These are phyloP conservation scores for Drosophila baimaii DNA, from an alignment of 1,140 invertebrate genomes.

Conservation along the genomic window DNA sequence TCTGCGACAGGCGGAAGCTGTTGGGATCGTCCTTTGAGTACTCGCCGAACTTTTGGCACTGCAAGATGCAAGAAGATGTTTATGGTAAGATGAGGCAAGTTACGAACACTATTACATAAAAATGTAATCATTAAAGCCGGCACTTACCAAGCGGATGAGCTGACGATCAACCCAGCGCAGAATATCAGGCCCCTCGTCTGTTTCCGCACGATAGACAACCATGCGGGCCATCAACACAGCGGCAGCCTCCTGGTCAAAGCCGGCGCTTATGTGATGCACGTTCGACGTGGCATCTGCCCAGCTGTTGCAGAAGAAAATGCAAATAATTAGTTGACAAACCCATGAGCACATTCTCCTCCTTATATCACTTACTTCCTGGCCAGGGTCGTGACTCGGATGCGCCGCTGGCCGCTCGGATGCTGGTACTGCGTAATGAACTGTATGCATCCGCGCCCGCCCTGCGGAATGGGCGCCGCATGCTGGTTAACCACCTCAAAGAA, in stretches of 20 bases:
- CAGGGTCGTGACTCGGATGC: conserved; percentile 98
- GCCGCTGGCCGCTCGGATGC: conserved; percentile 97
- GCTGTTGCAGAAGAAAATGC: conserved; percentile 82
- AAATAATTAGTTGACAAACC: not conserved
- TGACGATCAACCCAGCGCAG: conserved; percentile 99
- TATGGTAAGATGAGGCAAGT: not conserved
- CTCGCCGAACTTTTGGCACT: conserved; percentile 99
- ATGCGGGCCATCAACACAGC: conserved; percentile 98
- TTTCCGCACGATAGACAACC: conserved; percentile 97
- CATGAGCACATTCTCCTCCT: too few species aligned
- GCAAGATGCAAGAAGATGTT: conserved; percentile 70
- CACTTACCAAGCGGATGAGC: conserved; percentile 95
- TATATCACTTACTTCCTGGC: conserved; percentile 93
- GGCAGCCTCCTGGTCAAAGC: conserved; percentile 99
- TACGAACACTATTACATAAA: too few species aligned
- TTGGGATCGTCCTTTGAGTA: conserved; percentile 99
- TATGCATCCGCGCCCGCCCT: conserved; percentile 97
- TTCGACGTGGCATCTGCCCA: conserved; percentile 93
- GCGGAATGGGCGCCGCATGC: conserved; percentile 96
- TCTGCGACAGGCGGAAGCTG: conserved; percentile 97
- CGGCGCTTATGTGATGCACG: conserved; percentile 93
- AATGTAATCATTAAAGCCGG: not conserved
- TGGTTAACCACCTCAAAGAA: conserved; percentile 99
- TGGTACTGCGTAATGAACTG: conserved; percentile 99
- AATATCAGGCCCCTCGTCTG: conserved; percentile 98